Percentiles rank a stretch among this genome's conserved stretches.
Evolutionary conservation across 2,113 vertebrate genomes (phyloP).

Genomic region (Pholis gunnellus): DNA sequence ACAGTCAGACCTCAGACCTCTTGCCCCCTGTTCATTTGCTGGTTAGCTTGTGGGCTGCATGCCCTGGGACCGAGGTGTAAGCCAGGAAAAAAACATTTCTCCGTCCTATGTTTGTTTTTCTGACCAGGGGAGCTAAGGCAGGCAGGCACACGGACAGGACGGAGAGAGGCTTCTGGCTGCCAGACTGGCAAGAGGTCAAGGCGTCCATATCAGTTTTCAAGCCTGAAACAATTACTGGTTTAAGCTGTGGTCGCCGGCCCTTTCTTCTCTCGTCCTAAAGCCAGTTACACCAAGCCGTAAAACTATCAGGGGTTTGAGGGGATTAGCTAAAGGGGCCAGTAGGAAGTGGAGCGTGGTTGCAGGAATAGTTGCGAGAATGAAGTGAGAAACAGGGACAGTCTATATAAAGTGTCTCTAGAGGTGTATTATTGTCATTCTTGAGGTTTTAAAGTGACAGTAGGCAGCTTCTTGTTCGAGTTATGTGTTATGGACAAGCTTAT

Average conservation of each 20-base stretch:
- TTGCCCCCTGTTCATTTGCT: conserved; percentile 61
- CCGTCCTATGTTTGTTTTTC: conserved; percentile 74
- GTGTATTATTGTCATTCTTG: neutral
- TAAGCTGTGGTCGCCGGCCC: conserved; percentile 69
- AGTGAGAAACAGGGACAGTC: neutral
- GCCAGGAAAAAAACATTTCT: conserved; percentile 74
- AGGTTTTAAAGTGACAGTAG: neutral
- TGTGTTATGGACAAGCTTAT: neutral
- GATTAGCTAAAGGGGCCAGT: conserved; percentile 63
- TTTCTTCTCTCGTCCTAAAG: conserved; percentile 74
- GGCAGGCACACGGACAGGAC: conserved; percentile 54
- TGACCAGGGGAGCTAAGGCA: conserved; percentile 67
- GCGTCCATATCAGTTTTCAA: conserved; percentile 69
- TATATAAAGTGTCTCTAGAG: neutral
- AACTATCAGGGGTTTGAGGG: conserved; percentile 72
- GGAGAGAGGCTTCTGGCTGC: conserved; percentile 64
- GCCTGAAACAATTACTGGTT: conserved; percentile 78
- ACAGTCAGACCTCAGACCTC: conserved; percentile 67
- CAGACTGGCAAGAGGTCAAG: conserved; percentile 66
- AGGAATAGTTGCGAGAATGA: conserved; percentile 17
- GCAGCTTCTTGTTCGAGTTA: neutral
- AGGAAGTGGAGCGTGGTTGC: conserved; percentile 50
- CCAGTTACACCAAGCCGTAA: conserved; percentile 74
- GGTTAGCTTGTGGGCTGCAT: conserved; percentile 54
- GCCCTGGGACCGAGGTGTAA: conserved; percentile 73